phyloP scores from a whole-genome alignment of 2,888 invertebrate species.

The Drosophila niveifrons region DNA sequence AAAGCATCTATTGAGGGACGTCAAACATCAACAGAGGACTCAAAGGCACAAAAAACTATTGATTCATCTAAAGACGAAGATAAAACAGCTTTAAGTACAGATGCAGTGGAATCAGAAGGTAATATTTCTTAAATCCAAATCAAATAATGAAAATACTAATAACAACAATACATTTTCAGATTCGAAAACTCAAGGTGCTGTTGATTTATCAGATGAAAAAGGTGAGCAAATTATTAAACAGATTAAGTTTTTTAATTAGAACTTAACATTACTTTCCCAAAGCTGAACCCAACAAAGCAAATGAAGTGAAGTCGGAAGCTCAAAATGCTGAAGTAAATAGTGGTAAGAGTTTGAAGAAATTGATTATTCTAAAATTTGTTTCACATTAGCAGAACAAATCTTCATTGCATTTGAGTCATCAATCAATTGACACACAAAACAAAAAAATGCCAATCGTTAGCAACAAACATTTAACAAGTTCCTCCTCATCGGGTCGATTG shows the following conservation, averaged over 20 bases:
- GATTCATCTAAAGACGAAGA: background rate
- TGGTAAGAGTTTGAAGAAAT: conserved; percentile 69
- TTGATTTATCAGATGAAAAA: background rate
- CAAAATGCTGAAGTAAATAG: conserved; percentile 64
- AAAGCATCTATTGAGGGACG: background rate
- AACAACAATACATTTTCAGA: conserved; percentile 5
- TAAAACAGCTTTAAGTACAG: background rate
- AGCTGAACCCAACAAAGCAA: background rate
- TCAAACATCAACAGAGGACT: background rate
- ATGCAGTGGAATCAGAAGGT: background rate
- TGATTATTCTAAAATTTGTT: conserved; percentile 54
- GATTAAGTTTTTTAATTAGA: background rate
- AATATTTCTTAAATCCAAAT: background rate
- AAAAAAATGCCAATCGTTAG: conserved; percentile 50
- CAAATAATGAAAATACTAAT: too few relatives aligned
- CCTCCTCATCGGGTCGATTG: conserved; percentile 51
- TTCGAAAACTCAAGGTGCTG: background rate
- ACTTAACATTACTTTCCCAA: background rate
- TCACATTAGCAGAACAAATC: conserved; percentile 78
- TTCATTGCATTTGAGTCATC: conserved; percentile 69
- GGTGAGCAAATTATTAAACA: background rate
- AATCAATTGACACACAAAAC: conserved; percentile 79
- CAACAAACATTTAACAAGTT: conserved; percentile 49
- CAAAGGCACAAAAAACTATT: background rate
- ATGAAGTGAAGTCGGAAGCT: background rate